A percentile compares a stretch with the other conserved stretches of the same genome.
These are phyloP conservation scores for Bursaphelenchus okinawaensis DNA, from an alignment of 2,888 invertebrate genomes.

Conservation along the genomic window DNA sequence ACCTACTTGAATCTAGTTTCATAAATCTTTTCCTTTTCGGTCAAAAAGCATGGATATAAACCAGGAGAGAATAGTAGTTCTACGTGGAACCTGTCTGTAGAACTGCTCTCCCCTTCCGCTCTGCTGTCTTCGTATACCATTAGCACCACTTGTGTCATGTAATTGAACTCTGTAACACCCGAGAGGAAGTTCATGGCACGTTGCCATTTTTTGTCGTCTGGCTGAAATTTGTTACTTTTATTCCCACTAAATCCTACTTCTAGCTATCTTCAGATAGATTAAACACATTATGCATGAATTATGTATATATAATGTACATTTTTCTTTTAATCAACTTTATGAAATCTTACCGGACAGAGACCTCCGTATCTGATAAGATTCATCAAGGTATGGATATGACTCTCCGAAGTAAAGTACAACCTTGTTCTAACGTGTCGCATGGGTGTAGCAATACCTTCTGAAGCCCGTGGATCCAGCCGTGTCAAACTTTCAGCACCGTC, in stretches of 20 bases:
- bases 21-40: conserved; percentile 55
- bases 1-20: conserved; percentile 82
- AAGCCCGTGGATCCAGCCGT: conserved; percentile 79
- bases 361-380: conserved; percentile 73
- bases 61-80: conserved; percentile 98
- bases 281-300: no score
- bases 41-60: conserved; percentile 58
- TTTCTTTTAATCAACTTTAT: background rate
- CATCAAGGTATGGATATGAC: conserved; percentile 93
- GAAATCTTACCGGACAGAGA: conserved; percentile 40
- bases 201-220: conserved; percentile 92
- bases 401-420: conserved; percentile 83
- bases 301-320: background rate
- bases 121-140: conserved; percentile 97
- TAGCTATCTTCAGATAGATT: no score
- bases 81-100: conserved; percentile 76
- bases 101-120: conserved; percentile 56
- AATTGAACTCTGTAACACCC: conserved; percentile 94
- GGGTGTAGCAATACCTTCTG: conserved; percentile 86
- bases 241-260: no score
- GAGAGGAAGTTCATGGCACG: conserved; percentile 97
- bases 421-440: conserved; percentile 94
- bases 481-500: conserved; percentile 87
- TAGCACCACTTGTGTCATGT: conserved; percentile 76
- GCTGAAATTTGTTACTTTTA: conserved; percentile 62